Conservation (phyloP, 2,797 vertebrate genomes). For the Bradypus variegatus region DNA sequence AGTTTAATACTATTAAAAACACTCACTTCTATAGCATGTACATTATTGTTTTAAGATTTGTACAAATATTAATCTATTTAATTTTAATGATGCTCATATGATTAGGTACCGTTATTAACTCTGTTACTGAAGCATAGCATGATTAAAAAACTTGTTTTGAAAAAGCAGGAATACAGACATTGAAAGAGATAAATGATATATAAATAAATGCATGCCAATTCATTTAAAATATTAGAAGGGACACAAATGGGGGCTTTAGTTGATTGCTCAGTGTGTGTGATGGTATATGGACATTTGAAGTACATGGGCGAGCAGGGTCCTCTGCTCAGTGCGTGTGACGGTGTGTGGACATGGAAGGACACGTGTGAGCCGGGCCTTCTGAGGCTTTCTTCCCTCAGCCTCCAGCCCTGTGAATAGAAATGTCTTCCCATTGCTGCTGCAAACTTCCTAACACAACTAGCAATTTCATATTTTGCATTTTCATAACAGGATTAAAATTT, state of each 20-base stretch:
- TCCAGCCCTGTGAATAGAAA: neutral
- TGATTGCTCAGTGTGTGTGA: too few relatives aligned
- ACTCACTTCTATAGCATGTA: neutral
- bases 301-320: too few relatives aligned
- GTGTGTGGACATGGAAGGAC: accelerated
- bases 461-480: neutral
- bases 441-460: neutral
- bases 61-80: neutral
- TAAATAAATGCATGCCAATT: neutral
- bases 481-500: neutral
- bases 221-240: neutral
- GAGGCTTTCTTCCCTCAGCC: too few relatives aligned
- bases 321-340: neutral
- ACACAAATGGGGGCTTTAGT: neutral
- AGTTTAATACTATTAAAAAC: neutral
- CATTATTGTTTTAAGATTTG: neutral
- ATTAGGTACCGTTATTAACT: neutral
- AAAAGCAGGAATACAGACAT: neutral
- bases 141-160: neutral
- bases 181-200: neutral
- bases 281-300: too few relatives aligned
- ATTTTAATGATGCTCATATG: neutral
- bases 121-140: neutral
- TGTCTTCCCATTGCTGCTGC: neutral
- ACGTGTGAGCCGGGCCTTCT: neutral